Percentiles rank a stretch among this genome's conserved stretches.
These are phyloP conservation scores for Neoarius graeffei DNA, from an alignment of 2,113 vertebrate genomes.

Conservation along the genomic window DNA sequence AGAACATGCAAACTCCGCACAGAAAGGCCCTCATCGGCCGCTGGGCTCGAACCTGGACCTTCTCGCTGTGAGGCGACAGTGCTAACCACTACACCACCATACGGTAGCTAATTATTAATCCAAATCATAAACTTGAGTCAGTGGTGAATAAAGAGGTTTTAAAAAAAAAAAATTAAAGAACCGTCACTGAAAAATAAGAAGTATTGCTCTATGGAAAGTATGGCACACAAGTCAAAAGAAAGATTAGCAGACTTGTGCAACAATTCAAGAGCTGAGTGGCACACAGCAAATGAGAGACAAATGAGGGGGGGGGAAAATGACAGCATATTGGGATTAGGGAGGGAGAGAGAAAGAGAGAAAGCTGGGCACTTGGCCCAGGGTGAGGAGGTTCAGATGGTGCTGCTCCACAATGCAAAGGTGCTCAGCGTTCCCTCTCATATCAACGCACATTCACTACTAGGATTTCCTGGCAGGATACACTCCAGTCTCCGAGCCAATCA, in stretches of 20 bases:
- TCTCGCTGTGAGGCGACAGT: too few relatives aligned
- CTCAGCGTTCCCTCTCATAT: constrained; percentile 38
- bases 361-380: constrained; percentile 31
- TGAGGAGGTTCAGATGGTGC: constrained; percentile 42
- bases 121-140: neutral
- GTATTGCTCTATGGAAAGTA: too few relatives aligned
- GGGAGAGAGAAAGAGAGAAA: neutral
- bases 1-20: too few relatives aligned
- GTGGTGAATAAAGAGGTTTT: neutral
- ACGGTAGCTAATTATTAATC: neutral
- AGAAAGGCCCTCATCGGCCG: too few relatives aligned
- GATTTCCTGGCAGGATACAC: constrained; percentile 34
- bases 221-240: neutral
- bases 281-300: neutral
- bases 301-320: neutral
- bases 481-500: constrained; percentile 32
- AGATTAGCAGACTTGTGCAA: neutral
- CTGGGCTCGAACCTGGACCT: too few relatives aligned
- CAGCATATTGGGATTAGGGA: neutral
- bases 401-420: constrained; percentile 38
- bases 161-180: neutral
- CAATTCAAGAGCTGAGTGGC: neutral
- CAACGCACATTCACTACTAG: constrained; percentile 13
- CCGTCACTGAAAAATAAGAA: neutral
- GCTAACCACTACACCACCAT: too few relatives aligned